Percentiles rank a stretch among this genome's conserved stretches.
Conservation (phyloP, 2,113 vertebrate species). For the Lepus americanus region DNA sequence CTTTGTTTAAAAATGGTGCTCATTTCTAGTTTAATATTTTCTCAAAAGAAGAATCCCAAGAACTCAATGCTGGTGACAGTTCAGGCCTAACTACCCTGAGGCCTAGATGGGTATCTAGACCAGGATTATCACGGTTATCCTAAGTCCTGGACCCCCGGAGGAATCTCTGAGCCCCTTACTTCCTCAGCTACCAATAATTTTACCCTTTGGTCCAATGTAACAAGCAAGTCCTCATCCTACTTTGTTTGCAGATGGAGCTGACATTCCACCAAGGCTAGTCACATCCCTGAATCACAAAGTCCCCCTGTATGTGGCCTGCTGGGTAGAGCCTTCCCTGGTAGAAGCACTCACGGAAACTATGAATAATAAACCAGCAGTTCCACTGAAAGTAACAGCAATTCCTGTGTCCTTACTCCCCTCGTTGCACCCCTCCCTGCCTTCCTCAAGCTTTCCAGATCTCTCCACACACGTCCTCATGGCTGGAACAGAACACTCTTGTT, state of each 20-base stretch:
- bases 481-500: background rate
- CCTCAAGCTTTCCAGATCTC: background rate
- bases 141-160: background rate
- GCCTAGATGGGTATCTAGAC: too few relatives aligned
- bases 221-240: background rate
- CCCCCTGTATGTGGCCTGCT: background rate
- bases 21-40: conserved; percentile 6
- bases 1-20: background rate
- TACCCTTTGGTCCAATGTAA: background rate
- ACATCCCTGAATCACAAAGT: background rate
- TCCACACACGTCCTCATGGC: background rate
- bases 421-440: background rate
- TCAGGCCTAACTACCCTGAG: background rate
- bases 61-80: too few relatives aligned
- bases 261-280: conserved; percentile 34
- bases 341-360: conserved; percentile 38
- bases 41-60: background rate
- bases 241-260: conserved; percentile 22
- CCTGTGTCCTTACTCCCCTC: background rate
- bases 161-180: background rate
- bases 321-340: background rate
- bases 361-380: background rate
- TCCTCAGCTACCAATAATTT: background rate
- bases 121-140: background rate
- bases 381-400: background rate